Evolutionary conservation across 2,797 vertebrate genomes (phyloP).

Genomic region (Oryzias dopingdopingensis): DNA sequence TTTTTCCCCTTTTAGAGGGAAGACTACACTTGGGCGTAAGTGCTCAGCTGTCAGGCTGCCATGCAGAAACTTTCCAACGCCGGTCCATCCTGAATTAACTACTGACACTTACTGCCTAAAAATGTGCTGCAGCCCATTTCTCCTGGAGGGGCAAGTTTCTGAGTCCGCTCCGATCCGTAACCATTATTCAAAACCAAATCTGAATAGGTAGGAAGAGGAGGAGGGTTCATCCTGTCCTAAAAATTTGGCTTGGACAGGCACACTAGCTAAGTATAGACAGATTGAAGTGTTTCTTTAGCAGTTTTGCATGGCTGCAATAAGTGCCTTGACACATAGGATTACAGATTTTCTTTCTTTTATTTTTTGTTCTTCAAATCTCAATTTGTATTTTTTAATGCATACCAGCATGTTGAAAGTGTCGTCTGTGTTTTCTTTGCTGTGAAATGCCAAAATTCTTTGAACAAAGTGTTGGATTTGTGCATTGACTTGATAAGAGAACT

Average conservation of each 20-base stretch:
- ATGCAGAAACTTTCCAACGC: slow-evolving; percentile 8
- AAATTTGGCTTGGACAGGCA: slow-evolving; percentile 47
- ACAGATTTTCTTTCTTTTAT: background rate
- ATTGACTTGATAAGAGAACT: no score
- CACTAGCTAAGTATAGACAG: slow-evolving; percentile 27
- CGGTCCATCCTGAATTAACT: slow-evolving; percentile 29
- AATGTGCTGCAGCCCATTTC: slow-evolving; percentile 34
- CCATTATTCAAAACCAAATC: slow-evolving; percentile 48
- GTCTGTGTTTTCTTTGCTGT: no score
- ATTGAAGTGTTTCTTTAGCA: slow-evolving; percentile 59
- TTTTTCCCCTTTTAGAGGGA: slow-evolving; percentile 4
- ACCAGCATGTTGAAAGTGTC: no score
- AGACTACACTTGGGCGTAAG: slow-evolving; percentile 8
- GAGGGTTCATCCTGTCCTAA: slow-evolving; percentile 32
- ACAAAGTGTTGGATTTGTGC: no score
- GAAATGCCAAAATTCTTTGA: no score
- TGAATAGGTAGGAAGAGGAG: slow-evolving; percentile 45
- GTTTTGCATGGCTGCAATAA: slow-evolving; percentile 45
- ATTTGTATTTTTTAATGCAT: no score
- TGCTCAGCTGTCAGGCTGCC: slow-evolving; percentile 25
- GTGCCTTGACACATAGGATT: slow-evolving; percentile 20
- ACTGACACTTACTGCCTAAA: slow-evolving; percentile 17
- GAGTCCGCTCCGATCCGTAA: slow-evolving; percentile 30
- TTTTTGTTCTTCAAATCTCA: background rate
- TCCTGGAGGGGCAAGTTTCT: slow-evolving; percentile 27